Evolutionary conservation across 2,113 vertebrate genomes (phyloP).

Genomic region (Cephalopholis sonnerati): DNA sequence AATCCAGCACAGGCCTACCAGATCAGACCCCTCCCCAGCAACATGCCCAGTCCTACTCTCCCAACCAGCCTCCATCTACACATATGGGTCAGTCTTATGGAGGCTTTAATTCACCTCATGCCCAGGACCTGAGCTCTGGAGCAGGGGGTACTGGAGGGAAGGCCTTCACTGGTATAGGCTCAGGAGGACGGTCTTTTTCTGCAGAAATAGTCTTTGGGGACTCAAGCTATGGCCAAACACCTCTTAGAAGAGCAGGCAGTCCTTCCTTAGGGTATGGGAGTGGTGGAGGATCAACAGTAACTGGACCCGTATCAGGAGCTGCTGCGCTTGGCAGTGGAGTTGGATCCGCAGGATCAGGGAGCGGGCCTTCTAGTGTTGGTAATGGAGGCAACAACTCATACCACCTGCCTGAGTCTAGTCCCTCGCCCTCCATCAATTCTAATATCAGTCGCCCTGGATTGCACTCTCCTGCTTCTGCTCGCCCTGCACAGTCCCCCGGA

Average conservation of each 20-base stretch:
- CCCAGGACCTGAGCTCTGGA: constrained; percentile 85
- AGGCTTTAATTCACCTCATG: constrained; percentile 86
- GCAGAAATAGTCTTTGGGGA: constrained; percentile 85
- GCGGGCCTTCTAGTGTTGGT: constrained; percentile 47
- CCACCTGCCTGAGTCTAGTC: constrained; percentile 88
- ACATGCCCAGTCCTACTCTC: constrained; percentile 83
- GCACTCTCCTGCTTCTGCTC: constrained; percentile 86
- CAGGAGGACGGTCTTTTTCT: constrained; percentile 85
- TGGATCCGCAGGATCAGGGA: constrained; percentile 70
- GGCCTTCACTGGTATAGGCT: constrained; percentile 73
- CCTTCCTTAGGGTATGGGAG: constrained; percentile 87
- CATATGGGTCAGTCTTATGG: constrained; percentile 83
- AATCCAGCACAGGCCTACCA: constrained; percentile 85
- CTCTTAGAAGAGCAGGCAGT: constrained; percentile 84
- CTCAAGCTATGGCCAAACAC: constrained; percentile 77
- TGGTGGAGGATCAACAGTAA: constrained; percentile 60
- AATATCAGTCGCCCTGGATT: constrained; percentile 86
- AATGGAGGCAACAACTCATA: constrained; percentile 73
- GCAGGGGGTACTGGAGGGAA: constrained; percentile 71
- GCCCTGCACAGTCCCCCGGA: constrained; percentile 87
- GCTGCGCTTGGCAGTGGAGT: constrained; percentile 61
- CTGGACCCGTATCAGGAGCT: constrained; percentile 73
- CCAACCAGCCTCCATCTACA: constrained; percentile 80
- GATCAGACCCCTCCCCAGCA: constrained; percentile 84
- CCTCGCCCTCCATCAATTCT: constrained; percentile 83